phyloP scores from a whole-genome alignment of 1,140 invertebrate species.

The Drosophila nasuta region DNA sequence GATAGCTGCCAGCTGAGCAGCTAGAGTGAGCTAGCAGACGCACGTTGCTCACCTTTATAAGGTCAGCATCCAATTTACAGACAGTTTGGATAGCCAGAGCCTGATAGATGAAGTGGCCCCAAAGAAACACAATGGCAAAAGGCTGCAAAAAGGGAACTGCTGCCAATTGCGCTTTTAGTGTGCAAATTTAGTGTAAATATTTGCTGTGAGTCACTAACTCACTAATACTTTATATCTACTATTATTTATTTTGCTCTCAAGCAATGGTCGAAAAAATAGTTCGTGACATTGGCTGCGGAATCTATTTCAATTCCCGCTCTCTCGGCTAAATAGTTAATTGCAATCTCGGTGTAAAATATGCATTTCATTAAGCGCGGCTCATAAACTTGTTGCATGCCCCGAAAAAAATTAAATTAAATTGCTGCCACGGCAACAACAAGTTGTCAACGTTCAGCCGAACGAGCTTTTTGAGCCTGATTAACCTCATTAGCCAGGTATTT shows the following conservation, averaged over 20 bases:
- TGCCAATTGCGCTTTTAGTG: slow-evolving; percentile 24
- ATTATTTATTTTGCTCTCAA: background rate
- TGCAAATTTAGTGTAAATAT: slow-evolving; percentile 39
- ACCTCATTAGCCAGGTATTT: slow-evolving; percentile 72
- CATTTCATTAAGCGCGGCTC: slow-evolving; percentile 10
- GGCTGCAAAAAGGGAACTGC: slow-evolving; percentile 19
- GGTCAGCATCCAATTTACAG: slow-evolving; percentile 66
- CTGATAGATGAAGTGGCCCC: slow-evolving; percentile 35
- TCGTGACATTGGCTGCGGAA: slow-evolving; percentile 26
- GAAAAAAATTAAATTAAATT: slow-evolving; percentile 11
- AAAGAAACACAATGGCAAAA: slow-evolving; percentile 13
- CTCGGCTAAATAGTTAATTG: slow-evolving; percentile 3
- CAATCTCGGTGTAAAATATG: slow-evolving; percentile 16
- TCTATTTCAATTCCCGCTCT: background rate
- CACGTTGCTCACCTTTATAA: slow-evolving; percentile 79
- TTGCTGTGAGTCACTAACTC: slow-evolving; percentile 25
- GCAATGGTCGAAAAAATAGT: slow-evolving; percentile 14
- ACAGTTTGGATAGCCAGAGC: slow-evolving; percentile 6
- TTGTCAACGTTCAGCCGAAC: slow-evolving; percentile 20
- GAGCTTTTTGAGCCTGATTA: slow-evolving; percentile 41
- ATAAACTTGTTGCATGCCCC: slow-evolving; percentile 27
- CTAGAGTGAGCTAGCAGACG: slow-evolving; percentile 43
- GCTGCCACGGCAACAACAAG: slow-evolving; percentile 15
- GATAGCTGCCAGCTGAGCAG: slow-evolving; percentile 15
- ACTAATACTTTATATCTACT: too few relatives aligned